Evolutionary conservation across 2,113 vertebrate genomes (phyloP), one percentile per base, ranked within the genome.

Genomic region (Oceanites oceanicus): DNA sequence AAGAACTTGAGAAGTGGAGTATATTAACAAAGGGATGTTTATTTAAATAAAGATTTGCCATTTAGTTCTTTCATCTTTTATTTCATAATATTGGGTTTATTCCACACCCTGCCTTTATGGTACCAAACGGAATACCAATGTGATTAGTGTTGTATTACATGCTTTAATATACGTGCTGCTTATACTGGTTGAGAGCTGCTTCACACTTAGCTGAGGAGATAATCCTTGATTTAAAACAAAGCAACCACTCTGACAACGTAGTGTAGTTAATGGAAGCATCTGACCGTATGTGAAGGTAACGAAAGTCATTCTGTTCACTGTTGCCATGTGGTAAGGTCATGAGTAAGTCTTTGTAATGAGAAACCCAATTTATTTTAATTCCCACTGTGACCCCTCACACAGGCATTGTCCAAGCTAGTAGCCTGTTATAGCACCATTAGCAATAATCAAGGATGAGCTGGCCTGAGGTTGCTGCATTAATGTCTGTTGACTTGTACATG

Each of bases 71-170:
- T 36, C 1, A 42, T 68, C 18, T 52, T 80, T 38, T 67, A 34
- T 91, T 92, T 77, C 9, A 19, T 49, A 49, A 29, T 88, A 4
- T 63, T 86, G 14, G 5, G 7, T 40, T 82, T 88, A 38, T 77
- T 82, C 42, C 58, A 56, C 25, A 65, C 40, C 9, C 40, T 72
- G 27, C 7, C 45, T 90, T 85, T 87, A 56, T 38, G 30, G 21
- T 59, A 75, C 27, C 23, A 87, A 22, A 73, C 40, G 27, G 79
- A 93, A 93, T 88, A 68, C 32, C 45, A 44, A 10, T 49, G 45
- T 92, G 91, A 94, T 95, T 90, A 92, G 74, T 77, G 71, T 81
- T 91, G 50, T 59, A n/a, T 38, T 97, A 36, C 58, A 47, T 59
- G 25, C 50, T 91, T 82, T 72, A 92, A 73, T 86, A 22, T 63